Evolutionary conservation across 2,797 vertebrate species (phyloP).

Genomic region (Parauchenoglanis punctatus): DNA sequence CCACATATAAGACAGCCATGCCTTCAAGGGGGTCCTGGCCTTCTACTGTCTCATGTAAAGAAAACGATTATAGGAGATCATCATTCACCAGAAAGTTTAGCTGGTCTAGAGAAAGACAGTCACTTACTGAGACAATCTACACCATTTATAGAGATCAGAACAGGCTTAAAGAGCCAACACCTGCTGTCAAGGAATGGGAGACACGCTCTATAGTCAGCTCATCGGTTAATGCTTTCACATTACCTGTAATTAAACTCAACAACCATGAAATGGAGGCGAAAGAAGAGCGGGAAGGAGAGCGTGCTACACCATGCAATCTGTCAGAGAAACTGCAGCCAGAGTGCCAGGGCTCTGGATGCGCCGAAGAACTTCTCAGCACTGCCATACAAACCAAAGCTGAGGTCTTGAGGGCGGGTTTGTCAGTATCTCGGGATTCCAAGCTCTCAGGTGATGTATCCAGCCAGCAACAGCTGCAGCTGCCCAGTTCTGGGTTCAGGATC

Average conservation of each 20-base stretch:
- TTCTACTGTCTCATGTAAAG: conserved; percentile 72
- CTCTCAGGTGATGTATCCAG: conserved; percentile 38
- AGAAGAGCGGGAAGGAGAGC: conserved; percentile 59
- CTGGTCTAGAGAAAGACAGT: conserved; percentile 76
- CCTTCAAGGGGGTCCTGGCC: conserved; percentile 85
- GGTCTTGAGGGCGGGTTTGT: conserved; percentile 46
- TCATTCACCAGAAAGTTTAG: conserved; percentile 71
- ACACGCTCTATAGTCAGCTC: conserved; percentile 87
- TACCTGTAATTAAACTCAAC: conserved; percentile 87
- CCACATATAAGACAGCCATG: conserved; percentile 70
- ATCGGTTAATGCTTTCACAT: conserved; percentile 88
- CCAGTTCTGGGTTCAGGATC: conserved; percentile 67
- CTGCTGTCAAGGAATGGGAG: conserved; percentile 75
- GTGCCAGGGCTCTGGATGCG: conserved; percentile 47
- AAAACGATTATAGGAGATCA: conserved; percentile 60
- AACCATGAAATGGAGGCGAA: conserved; percentile 79
- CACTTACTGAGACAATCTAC: conserved; percentile 87
- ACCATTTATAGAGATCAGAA: conserved; percentile 88
- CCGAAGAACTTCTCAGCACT: conserved; percentile 20
- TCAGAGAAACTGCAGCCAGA: conserved; percentile 22
- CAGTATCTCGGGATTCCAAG: conserved; percentile 48
- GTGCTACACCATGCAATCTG: neutral
- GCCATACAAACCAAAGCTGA: conserved; percentile 56
- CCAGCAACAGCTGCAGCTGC: conserved; percentile 65
- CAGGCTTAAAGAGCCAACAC: conserved; percentile 68